These are phyloP conservation scores for Pristionchus entomophagus DNA, from an alignment of 2,888 invertebrate species.

Conservation along the genomic window DNA sequence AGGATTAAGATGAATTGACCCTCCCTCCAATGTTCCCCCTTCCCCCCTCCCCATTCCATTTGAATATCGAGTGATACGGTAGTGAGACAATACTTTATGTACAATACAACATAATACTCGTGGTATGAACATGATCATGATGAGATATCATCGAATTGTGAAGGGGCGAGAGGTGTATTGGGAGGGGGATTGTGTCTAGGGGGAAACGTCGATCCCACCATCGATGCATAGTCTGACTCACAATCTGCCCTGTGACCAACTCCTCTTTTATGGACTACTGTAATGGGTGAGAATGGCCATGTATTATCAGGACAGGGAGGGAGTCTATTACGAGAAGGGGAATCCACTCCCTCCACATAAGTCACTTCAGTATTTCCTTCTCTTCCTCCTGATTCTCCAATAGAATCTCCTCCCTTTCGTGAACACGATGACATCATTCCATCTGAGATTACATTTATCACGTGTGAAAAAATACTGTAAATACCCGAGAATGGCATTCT, in stretches of 20 bases:
- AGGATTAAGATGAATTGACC: slow-evolving; percentile 34
- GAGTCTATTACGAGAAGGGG: neutral
- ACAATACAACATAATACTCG: slow-evolving; percentile 21
- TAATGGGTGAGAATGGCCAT: slow-evolving; percentile 49
- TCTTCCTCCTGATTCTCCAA: slow-evolving; percentile 18
- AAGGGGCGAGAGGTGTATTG: slow-evolving; percentile 35
- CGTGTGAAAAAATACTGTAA: neutral
- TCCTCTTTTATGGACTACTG: slow-evolving; percentile 26
- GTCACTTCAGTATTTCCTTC: slow-evolving; percentile 44
- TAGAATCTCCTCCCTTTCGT: slow-evolving; percentile 14
- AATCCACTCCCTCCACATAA: slow-evolving; percentile 12
- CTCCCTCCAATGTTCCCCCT: neutral
- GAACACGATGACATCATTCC: neutral
- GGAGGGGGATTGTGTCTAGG: slow-evolving; percentile 24
- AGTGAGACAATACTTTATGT: neutral
- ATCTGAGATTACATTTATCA: neutral
- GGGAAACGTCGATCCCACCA: slow-evolving; percentile 42
- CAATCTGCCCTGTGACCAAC: slow-evolving; percentile 45
- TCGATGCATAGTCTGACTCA: slow-evolving; percentile 45
- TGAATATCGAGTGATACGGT: neutral
- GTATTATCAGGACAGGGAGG: slow-evolving; percentile 25
- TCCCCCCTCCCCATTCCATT: slow-evolving; percentile 30
- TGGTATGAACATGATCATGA: neutral
- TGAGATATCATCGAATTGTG: slow-evolving; percentile 7
- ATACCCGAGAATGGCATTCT: neutral